A percentile compares a stretch with the other conserved stretches of the same genome.
phyloP scores from a whole-genome alignment of 2,797 vertebrate genomes.

The Melanotaenia nigrans region DNA sequence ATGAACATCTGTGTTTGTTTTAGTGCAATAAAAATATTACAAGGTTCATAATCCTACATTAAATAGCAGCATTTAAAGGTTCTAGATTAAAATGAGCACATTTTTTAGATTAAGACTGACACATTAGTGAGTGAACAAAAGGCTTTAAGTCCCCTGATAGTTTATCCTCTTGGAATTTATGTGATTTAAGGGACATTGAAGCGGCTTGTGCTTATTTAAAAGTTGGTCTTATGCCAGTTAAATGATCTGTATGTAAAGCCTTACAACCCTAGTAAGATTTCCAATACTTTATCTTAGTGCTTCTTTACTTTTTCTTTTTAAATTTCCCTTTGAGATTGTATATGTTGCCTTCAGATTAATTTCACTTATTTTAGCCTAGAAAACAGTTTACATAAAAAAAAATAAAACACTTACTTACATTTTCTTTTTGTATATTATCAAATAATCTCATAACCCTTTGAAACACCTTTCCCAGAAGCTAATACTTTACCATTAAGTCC shows the following conservation, averaged over 20 bases:
- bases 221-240: conserved; percentile 26
- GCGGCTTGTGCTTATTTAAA: conserved; percentile 2
- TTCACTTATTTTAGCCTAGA: not conserved
- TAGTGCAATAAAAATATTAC: not conserved
- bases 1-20: not conserved
- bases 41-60: conserved; percentile 8
- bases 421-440: not conserved
- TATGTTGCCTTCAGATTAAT: not conserved
- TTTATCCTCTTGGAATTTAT: conserved; percentile 72
- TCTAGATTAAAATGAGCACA: conserved; percentile 44
- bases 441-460: not conserved
- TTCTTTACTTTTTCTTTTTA: not conserved
- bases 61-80: conserved; percentile 12
- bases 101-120: conserved; percentile 64
- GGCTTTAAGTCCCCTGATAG: conserved; percentile 45
- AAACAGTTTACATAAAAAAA: not conserved
- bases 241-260: conserved; percentile 1
- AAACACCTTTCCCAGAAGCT: not conserved
- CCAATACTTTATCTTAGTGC: not conserved
- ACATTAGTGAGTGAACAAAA: conserved; percentile 33
- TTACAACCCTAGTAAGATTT: not conserved
- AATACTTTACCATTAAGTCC: not conserved
- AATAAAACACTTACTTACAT: not conserved
- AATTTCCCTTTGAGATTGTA: not conserved
- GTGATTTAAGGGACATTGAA: conserved; percentile 38